Base-by-base conservation (phyloP, 2,888 invertebrate genomes). In the Drosophila yooni region DNA sequence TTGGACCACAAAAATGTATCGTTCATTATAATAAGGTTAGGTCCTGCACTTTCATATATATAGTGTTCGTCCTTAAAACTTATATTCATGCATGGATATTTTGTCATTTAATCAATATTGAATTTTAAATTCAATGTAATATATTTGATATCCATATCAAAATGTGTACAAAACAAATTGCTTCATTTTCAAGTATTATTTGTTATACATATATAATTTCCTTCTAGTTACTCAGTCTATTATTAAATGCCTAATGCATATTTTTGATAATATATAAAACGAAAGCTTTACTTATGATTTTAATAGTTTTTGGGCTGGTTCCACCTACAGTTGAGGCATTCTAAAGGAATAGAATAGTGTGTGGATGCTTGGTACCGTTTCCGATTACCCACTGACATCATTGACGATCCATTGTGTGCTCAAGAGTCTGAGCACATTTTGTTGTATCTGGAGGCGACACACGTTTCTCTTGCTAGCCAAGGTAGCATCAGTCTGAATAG, bases 351-450 rank as follows among this genome's bases (percentile, higher is more conserved):
- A 15, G n/a, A 40, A 27, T 10, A 5, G 27, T 29, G 25, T 29
- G 34, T 48, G 29, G 13, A 21, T 38, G 15, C 43, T 25, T 33
- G 21, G 40, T 25, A 25, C 18, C 13, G 21, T 27, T 53, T 53
- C 46, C 48, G 46, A 53, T 56, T 50, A 34, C 63, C 50, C 63
- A 63, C 62, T 79, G 66, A 64, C 79, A 79, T 70, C 58, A 67
- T 64, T 79, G 66, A 51, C 34, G 66, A 56, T 63, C 64, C 13
- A 76, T 78, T 78, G 81, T 78, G 65, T 76, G 64, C 38, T 36
- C 29, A 38, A 60, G 59, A 73, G 46, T 43, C 63, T 27, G 74
- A 21, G 63, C 79, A 65, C 68, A 58, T 46, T 15, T 43, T 71
- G 25, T 50, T 38, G 21, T 27, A n/a, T 60, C 7, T 29, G 52